Evolutionary conservation across 1,140 invertebrate species (phyloP).

Genomic region (Drosophila novamexicana): DNA sequence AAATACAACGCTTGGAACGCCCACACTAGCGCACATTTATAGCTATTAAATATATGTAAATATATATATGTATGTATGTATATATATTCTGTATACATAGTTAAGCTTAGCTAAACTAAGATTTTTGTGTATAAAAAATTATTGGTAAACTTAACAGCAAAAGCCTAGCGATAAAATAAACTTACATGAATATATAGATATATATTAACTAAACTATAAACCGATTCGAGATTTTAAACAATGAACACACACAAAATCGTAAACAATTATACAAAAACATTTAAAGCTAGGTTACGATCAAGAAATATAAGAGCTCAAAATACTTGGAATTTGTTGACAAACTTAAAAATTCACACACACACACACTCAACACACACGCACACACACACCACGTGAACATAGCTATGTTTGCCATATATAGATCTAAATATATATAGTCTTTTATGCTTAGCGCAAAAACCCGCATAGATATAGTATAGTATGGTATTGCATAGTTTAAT

Average conservation of each 20-base stretch:
- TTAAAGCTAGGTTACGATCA: conserved; percentile 59
- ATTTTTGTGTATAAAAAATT: conserved; percentile 45
- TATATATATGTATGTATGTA: conserved; percentile 31
- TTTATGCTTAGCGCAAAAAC: conserved; percentile 59
- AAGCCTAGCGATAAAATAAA: conserved; percentile 35
- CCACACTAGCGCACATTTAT: conserved; percentile 29
- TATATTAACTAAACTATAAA: conserved; percentile 11
- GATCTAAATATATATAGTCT: conserved; percentile 56
- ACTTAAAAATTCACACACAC: conserved; percentile 28
- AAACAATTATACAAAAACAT: conserved; percentile 68
- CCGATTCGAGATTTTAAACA: conserved; percentile 31
- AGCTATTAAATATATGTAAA: background rate
- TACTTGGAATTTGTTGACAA: conserved; percentile 72
- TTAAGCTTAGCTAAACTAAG: conserved; percentile 56
- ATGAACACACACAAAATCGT: conserved; percentile 38
- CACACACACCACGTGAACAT: conserved; percentile 10
- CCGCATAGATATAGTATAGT: conserved; percentile 45
- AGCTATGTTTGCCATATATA: conserved; percentile 33
- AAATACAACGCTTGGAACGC: conserved; percentile 64
- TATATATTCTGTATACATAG: conserved; percentile 39
- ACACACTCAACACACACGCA: conserved; percentile 7
- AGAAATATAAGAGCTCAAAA: conserved; percentile 55
- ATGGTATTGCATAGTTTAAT: conserved; percentile 60
- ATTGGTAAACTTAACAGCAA: conserved; percentile 65
- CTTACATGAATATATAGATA: background rate